phyloP scores from a whole-genome alignment of 2,113 vertebrate species.

The Takifugu bimaculatus region DNA sequence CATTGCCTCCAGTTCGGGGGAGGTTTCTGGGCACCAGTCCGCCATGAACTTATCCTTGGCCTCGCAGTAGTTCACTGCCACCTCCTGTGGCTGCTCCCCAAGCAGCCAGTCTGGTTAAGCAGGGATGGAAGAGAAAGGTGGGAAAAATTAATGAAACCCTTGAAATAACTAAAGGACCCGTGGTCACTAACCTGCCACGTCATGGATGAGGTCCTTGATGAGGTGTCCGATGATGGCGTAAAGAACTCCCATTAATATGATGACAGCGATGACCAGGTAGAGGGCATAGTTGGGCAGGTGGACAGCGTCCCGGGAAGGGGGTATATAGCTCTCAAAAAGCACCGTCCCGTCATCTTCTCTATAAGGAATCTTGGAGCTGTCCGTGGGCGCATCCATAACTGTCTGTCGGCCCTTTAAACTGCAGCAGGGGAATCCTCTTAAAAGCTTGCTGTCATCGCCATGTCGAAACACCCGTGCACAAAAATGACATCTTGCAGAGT shows the following conservation, averaged over 20 bases:
- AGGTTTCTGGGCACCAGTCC: conserved; percentile 76
- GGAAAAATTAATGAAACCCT: not conserved
- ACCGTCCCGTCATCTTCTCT: conserved; percentile 60
- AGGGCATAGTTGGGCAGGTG: conserved; percentile 79
- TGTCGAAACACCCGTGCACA: not conserved
- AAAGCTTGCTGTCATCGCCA: conserved; percentile 14
- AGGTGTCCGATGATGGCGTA: conserved; percentile 92
- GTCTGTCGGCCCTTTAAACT: conserved; percentile 2
- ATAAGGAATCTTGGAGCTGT: conserved; percentile 23
- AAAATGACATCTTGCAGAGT: not conserved
- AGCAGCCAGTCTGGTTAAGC: conserved; percentile 80
- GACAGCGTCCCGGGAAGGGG: conserved; percentile 82
- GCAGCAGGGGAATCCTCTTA: conserved; percentile 28
- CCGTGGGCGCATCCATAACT: conserved; percentile 24
- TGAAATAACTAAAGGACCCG: not conserved
- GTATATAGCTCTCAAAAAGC: conserved; percentile 80
- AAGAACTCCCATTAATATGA: conserved; percentile 78
- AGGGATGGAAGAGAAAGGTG: not conserved
- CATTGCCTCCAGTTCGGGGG: conserved; percentile 68
- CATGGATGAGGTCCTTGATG: conserved; percentile 88
- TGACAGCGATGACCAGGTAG: conserved; percentile 81
- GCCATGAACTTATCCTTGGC: conserved; percentile 73
- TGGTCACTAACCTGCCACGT: conserved; percentile 76
- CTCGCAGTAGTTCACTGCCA: conserved; percentile 64
- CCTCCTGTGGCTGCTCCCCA: conserved; percentile 80